Percentiles rank a stretch among this genome's conserved stretches.
phyloP scores from a whole-genome alignment of 2,797 vertebrate species.

The Sebastes ruberrimus region DNA sequence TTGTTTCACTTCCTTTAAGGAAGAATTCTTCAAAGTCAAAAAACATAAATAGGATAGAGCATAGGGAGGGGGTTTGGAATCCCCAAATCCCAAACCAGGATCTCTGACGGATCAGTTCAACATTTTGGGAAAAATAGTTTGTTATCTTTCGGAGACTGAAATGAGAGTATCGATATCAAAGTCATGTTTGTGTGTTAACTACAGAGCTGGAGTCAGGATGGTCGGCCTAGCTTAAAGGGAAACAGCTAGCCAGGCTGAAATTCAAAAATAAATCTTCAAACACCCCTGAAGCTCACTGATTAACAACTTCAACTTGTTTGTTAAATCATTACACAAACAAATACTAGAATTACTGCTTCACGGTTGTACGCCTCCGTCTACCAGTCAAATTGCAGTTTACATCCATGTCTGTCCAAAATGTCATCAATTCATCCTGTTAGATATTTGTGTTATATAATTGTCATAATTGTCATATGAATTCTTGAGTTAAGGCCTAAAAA shows the following conservation, averaged over 20 bases:
- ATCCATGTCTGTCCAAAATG: neutral
- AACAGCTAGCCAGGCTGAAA: neutral
- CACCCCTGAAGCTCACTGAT: neutral
- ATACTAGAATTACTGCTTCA: too few relatives aligned
- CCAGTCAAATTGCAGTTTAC: neutral
- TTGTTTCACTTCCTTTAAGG: too few relatives aligned
- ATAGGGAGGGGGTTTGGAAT: neutral
- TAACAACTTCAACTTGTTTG: neutral
- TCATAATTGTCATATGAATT: neutral
- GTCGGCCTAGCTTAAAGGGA: neutral
- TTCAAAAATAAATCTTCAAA: neutral
- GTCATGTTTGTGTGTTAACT: neutral
- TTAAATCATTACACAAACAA: neutral
- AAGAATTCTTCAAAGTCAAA: too few relatives aligned
- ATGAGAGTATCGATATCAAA: neutral
- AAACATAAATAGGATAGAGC: neutral
- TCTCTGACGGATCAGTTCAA: neutral
- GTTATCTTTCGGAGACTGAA: neutral
- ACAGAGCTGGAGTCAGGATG: neutral
- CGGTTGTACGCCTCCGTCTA: rapidly evolving
- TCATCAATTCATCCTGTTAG: neutral
- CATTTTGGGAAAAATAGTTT: neutral
- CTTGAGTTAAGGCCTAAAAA: neutral
- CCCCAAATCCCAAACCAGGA: neutral
- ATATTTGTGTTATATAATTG: rapidly evolving